These are phyloP conservation scores for Poecilia gillii DNA, from an alignment of 2,797 vertebrate genomes.

Conservation along the genomic window DNA sequence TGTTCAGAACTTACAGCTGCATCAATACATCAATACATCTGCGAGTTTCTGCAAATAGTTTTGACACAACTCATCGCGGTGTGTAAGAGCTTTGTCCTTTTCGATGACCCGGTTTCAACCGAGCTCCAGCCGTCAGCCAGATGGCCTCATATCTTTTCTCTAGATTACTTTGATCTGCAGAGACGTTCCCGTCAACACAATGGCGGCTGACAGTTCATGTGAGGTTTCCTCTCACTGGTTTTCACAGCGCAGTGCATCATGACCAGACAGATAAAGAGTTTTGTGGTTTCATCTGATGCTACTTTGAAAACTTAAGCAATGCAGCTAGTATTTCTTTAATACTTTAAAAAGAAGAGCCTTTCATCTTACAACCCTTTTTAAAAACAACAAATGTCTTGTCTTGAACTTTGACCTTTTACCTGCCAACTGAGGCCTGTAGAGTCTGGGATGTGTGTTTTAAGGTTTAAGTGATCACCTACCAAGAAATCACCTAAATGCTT, in stretches of 20 bases:
- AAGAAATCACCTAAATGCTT: background rate
- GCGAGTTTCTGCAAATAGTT: background rate
- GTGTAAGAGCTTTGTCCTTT: background rate
- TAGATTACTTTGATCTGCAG: constrained; percentile 3
- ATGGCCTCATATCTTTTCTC: constrained; percentile 2
- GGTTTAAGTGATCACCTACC: background rate
- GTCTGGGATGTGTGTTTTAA: background rate
- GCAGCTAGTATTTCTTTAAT: background rate
- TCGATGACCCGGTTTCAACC: background rate
- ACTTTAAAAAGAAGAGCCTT: background rate
- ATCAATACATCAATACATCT: background rate
- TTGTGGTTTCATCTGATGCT: background rate
- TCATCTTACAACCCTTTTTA: background rate
- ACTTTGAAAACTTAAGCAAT: background rate
- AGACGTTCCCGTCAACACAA: background rate
- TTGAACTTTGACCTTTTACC: background rate
- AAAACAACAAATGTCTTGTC: background rate
- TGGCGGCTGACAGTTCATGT: background rate
- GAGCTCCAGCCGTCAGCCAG: background rate
- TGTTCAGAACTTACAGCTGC: background rate
- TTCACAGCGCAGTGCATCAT: background rate
- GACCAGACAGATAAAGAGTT: background rate
- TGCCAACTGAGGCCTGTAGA: background rate
- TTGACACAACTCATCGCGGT: background rate
- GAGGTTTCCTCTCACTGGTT: background rate